Evolutionary conservation across 2,888 invertebrate species (phyloP).

Genomic region (Drosophila tripunctata): DNA sequence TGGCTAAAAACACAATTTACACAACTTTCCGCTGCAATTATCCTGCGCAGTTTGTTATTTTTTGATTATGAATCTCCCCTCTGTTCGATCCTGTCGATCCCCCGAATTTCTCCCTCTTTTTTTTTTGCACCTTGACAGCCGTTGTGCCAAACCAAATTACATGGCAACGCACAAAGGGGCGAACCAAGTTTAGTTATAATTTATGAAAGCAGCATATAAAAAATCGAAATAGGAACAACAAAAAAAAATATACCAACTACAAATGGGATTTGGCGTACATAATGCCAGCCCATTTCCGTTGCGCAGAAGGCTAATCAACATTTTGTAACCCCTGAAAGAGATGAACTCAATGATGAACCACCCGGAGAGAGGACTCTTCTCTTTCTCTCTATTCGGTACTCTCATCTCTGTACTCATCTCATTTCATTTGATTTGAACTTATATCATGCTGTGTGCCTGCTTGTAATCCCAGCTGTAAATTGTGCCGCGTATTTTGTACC

Average conservation of each 20-base stretch:
- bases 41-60: slow-evolving; percentile 77
- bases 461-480: slow-evolving; percentile 83
- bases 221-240: slow-evolving; percentile 26
- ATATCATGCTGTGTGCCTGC: slow-evolving; percentile 40
- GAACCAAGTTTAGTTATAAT: slow-evolving; percentile 64
- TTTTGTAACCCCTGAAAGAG: slow-evolving; percentile 66
- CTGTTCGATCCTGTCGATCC: background rate
- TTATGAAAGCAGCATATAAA: slow-evolving; percentile 57
- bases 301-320: slow-evolving; percentile 79
- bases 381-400: background rate
- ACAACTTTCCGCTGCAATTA: slow-evolving; percentile 64
- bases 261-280: slow-evolving; percentile 39
- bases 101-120: background rate
- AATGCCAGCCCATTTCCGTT: slow-evolving; percentile 71
- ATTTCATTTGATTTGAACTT: slow-evolving; percentile 18
- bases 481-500: slow-evolving; percentile 79
- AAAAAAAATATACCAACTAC: slow-evolving; percentile 34
- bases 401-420: slow-evolving; percentile 24
- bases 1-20: slow-evolving; percentile 70
- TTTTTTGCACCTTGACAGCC: slow-evolving; percentile 41
- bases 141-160: slow-evolving; percentile 73
- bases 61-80: slow-evolving; percentile 55
- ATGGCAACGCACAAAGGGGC: slow-evolving; percentile 68
- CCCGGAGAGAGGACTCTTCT: slow-evolving; percentile 55
- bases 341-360: slow-evolving; percentile 46